phyloP scores from a whole-genome alignment of 37 sponge, comb jelly and placozoan genomes.

The Chondrilla cf. caribensis region DNA sequence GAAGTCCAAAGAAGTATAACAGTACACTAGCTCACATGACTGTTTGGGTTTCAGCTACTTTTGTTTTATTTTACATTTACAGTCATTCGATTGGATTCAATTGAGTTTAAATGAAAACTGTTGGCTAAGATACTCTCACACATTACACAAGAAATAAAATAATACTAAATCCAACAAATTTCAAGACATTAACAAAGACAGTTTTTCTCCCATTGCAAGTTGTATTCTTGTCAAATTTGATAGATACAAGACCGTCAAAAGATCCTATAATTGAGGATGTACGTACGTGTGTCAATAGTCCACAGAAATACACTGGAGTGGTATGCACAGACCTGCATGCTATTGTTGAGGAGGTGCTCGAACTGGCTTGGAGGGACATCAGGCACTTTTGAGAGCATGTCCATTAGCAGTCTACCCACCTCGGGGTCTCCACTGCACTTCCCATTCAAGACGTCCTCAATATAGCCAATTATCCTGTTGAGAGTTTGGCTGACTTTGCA shows the following conservation, averaged over 20 bases:
- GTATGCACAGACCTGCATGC: slow-evolving; percentile 65
- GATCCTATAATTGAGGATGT: slow-evolving; percentile 48
- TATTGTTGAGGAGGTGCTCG: slow-evolving; percentile 69
- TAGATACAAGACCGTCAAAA: slow-evolving; percentile 80
- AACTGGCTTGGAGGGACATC: slow-evolving; percentile 57
- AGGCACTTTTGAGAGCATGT: slow-evolving; percentile 67
- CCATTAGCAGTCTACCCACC: slow-evolving; percentile 71
- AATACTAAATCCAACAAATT: too few relatives aligned
- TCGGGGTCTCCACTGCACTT: slow-evolving; percentile 39
- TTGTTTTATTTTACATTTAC: too few relatives aligned
- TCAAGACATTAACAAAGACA: slow-evolving; percentile 21
- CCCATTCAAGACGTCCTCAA: slow-evolving; percentile 64
- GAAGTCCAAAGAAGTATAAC: slow-evolving; percentile 13
- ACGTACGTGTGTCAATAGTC: not conserved
- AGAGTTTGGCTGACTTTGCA: slow-evolving; percentile 37
- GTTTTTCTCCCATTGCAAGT: slow-evolving; percentile 68
- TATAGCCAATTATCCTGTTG: slow-evolving; percentile 47
- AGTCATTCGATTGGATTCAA: too few relatives aligned
- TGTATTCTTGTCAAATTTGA: slow-evolving; percentile 77
- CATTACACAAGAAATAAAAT: too few relatives aligned
- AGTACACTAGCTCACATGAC: too few relatives aligned
- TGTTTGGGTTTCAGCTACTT: too few relatives aligned
- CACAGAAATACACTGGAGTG: not conserved
- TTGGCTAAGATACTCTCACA: too few relatives aligned
- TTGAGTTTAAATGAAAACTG: too few relatives aligned